A percentile compares a stretch with the other conserved stretches of the same genome.
Conservation (phyloP, 92 coral and sea anemone species). For the Actinernus sp. region DNA sequence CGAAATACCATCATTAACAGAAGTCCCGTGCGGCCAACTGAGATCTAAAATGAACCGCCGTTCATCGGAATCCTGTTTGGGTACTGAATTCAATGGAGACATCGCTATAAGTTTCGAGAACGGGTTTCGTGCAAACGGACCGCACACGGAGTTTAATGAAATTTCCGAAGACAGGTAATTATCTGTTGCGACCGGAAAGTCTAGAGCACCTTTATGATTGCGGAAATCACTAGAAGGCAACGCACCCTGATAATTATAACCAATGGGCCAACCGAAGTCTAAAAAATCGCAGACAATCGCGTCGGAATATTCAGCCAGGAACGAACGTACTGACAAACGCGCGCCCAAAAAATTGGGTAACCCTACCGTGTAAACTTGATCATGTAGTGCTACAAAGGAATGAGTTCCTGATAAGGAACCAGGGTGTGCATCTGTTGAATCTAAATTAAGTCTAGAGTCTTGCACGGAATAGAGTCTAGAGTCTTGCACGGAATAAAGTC, state of each 20-base stretch:
- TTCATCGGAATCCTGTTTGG: conserved; percentile 6
- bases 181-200: conserved; percentile 15
- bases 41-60: conserved; percentile 22
- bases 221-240: no score
- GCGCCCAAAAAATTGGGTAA: no score
- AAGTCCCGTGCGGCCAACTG: conserved; percentile 11
- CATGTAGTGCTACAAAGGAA: no score
- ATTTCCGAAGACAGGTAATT: conserved; percentile 4
- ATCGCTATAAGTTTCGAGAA: conserved; percentile 9
- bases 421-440: no score
- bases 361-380: no score
- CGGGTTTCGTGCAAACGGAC: conserved; percentile 16
- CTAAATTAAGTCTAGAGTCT: no score
- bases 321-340: no score
- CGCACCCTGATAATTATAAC: conserved; percentile 13
- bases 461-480: no score
- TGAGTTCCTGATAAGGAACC: no score
- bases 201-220: conserved; percentile 19
- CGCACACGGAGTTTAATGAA: background rate
- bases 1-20: conserved; percentile 6
- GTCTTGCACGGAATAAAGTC: no score
- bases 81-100: conserved; percentile 30
- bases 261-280: conserved; percentile 28
- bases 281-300: background rate
- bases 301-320: background rate